A percentile compares a stretch with the other conserved stretches of the same genome.
Evolutionary conservation across 2,113 vertebrate genomes (phyloP).

Genomic region (Gymnogyps californianus): DNA sequence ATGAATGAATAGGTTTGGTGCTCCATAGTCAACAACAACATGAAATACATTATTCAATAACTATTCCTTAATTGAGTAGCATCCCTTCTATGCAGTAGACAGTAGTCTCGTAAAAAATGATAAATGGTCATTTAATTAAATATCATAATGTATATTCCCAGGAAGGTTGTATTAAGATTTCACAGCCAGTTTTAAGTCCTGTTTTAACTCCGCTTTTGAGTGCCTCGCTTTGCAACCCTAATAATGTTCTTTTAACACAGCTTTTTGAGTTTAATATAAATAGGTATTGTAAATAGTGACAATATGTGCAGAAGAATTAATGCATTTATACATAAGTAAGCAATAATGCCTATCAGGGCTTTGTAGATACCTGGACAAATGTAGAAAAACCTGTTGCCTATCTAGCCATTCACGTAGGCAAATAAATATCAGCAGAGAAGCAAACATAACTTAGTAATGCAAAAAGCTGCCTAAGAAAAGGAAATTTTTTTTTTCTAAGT

Average conservation of each 20-base stretch:
- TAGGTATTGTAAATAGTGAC: background rate
- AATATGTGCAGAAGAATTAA: background rate
- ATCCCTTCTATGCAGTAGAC: background rate
- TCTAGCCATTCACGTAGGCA: background rate
- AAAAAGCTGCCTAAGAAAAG: background rate
- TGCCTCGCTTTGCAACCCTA: background rate
- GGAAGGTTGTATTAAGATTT: background rate
- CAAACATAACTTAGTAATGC: background rate
- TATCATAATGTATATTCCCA: background rate
- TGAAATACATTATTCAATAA: background rate
- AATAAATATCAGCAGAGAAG: background rate
- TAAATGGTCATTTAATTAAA: background rate
- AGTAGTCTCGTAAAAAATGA: background rate
- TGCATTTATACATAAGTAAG: background rate
- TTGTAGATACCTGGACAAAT: background rate
- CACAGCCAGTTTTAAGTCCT: background rate
- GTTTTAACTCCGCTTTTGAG: background rate
- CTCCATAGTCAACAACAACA: background rate
- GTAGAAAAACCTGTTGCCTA: background rate
- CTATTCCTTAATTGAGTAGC: background rate
- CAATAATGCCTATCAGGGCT: background rate
- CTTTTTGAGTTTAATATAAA: background rate
- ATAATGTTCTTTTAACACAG: background rate
- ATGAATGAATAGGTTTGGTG: background rate
- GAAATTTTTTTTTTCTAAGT: background rate